Conservation (phyloP, 2,797 vertebrate genomes). For the Melopsittacus undulatus region DNA sequence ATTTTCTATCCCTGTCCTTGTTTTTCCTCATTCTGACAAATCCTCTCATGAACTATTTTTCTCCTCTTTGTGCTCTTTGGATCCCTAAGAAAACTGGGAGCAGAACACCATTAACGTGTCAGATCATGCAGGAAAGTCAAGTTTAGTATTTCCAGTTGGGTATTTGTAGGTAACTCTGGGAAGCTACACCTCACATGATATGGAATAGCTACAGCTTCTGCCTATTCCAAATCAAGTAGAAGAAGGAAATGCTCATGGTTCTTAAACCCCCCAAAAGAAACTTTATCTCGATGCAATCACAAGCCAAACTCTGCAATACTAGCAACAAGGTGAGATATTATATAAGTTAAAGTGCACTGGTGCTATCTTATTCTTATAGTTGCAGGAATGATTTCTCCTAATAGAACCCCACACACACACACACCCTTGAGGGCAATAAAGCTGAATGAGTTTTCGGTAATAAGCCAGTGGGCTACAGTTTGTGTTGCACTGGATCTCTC, state of each 20-base stretch:
- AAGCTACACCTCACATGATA: background rate
- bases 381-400: background rate
- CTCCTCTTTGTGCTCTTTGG: background rate
- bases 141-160: background rate
- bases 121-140: background rate
- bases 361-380: background rate
- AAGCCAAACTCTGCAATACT: background rate
- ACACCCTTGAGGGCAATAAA: background rate
- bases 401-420: background rate
- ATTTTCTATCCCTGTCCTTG: background rate
- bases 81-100: background rate
- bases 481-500: background rate
- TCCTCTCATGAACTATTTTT: background rate
- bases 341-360: background rate
- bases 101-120: fast-evolving
- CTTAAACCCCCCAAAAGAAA: background rate
- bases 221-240: background rate
- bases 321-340: background rate
- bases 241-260: background rate
- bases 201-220: background rate
- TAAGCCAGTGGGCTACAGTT: background rate
- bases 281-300: fast-evolving
- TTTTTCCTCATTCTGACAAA: background rate
- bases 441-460: background rate
- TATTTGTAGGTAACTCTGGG: background rate